Conservation (phyloP, 1,140 invertebrate genomes). For the Philopotamus ludificatus region DNA sequence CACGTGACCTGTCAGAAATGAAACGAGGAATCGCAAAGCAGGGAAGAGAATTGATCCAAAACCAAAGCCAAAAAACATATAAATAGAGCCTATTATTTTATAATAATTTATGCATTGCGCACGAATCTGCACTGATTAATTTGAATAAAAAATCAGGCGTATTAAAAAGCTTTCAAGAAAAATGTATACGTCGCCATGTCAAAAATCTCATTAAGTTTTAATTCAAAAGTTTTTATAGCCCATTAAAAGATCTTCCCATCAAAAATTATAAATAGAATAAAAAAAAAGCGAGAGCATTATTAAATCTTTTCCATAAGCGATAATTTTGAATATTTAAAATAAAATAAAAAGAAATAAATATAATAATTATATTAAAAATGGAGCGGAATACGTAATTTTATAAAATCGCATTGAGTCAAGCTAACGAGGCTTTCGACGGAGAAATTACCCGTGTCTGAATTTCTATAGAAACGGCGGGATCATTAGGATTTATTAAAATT, state of each 20-base stretch:
- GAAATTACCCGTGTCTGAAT: too few species aligned
- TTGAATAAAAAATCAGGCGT: neutral
- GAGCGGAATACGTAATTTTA: too few species aligned
- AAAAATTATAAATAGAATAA: neutral
- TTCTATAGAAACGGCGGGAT: too few species aligned
- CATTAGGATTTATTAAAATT: too few species aligned
- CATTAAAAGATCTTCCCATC: conserved; percentile 5
- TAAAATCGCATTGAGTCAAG: too few species aligned
- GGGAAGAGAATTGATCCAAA: conserved; percentile 12
- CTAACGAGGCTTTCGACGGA: too few species aligned
- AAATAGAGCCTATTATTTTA: neutral
- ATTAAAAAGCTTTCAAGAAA: neutral
- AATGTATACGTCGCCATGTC: neutral
- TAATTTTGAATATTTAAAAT: neutral
- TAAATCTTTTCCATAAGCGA: too few species aligned
- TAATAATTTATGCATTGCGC: neutral
- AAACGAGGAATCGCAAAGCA: neutral
- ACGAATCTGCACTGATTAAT: neutral
- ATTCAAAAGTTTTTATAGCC: conserved; percentile 21
- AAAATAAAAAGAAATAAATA: neutral
- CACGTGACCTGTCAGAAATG: conserved; percentile 14
- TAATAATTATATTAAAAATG: neutral
- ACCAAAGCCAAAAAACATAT: neutral
- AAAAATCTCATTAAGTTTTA: conserved; percentile 14
- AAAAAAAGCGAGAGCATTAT: neutral